Base-by-base conservation (phyloP, 2,888 invertebrate genomes). In the Penaeus monodon region DNA sequence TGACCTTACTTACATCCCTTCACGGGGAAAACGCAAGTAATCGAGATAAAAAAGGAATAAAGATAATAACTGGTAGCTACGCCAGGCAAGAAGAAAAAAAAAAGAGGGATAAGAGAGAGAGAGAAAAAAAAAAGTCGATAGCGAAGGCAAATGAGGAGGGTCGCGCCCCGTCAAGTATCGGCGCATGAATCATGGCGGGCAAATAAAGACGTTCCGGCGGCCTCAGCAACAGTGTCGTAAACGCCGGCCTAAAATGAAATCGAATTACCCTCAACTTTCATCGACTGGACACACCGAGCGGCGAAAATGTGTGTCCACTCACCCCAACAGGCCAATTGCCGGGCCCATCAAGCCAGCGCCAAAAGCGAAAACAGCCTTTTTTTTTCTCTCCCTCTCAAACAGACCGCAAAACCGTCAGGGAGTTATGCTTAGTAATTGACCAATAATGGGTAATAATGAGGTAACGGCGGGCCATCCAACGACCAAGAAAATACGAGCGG, bases 401-500 rank as follows among this genome's bases (percentile, higher is more conserved):
- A 29, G 27, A 73, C 73, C 29, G 73, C 73, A 38, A n/a, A 73
- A 81, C 81, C 70, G 49, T 49, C 38, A 68, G 64, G 33, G 33
- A 81, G 81, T 81, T 65, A 81, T 68, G 68, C 81, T 68, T 49
- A 38, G 68, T 81, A 70, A 44, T 81, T 68, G 68, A 66, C 81
- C 81, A 68, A 65, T 77, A 70, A 77, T 33, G 49, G 77, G 76
- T 66, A 44, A 77, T 84, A 77, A 84, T 66, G 84, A 77, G 84
- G 49, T 77, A 77, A 77, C 66, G n/a, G 65, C 77, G 57, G 77
- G 64, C 44, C 77, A 65, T 44, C 49, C 65, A 44, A 84, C 65
- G 49, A 57, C 49, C 66, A 44, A 66, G 77, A 76, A 76, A 76
- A 83, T 83, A 83, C 83, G 76, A 77, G 33, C 73, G 49, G 49